Conservation (phyloP, 30 jellyfish, hydroid and myxozoan genomes). For the Catostylus mosaicus region DNA sequence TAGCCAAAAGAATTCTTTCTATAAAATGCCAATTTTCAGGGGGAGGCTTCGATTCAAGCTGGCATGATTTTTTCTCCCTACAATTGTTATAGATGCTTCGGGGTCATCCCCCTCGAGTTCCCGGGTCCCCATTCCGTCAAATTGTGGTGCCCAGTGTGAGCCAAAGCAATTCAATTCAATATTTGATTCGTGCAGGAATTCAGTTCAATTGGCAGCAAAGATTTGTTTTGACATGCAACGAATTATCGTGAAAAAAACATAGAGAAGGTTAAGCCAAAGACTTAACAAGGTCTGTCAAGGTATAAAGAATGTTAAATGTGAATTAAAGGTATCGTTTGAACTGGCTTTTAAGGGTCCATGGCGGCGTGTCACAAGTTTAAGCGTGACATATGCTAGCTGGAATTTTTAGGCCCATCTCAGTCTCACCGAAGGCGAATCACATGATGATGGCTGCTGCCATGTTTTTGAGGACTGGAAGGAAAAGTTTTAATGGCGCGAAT, state of each 20-base stretch:
- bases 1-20: no score
- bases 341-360: background rate
- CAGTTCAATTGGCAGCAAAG: no score
- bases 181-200: no score
- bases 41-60: no score
- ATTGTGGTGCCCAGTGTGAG: no score
- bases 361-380: background rate
- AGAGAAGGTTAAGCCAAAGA: background rate
- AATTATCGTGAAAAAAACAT: background rate
- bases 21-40: no score
- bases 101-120: no score
- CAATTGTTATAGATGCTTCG: no score
- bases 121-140: no score
- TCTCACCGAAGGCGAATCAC: background rate
- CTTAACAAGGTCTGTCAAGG: conserved; percentile 5
- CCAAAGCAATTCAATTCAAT: no score
- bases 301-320: background rate
- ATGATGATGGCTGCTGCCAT: background rate
- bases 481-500: background rate
- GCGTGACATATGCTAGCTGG: background rate
- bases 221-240: conserved; percentile 5
- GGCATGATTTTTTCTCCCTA: no score
- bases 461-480: background rate
- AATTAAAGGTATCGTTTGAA: background rate
- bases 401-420: background rate